Conservation (phyloP, 2,888 invertebrate species). For the Megamerina dolium region DNA sequence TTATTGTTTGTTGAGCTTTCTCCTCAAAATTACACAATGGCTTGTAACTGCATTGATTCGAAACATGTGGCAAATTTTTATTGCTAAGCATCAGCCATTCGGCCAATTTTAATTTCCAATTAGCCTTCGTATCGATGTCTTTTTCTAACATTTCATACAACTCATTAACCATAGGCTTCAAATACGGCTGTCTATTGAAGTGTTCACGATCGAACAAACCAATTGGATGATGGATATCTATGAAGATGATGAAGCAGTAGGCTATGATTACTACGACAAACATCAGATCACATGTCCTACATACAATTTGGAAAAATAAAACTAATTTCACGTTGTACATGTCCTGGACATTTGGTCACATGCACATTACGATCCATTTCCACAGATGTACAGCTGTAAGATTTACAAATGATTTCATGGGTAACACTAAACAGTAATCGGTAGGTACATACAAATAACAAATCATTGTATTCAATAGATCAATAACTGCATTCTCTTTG, state of each 20-base stretch:
- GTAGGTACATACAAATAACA: constrained; percentile 35
- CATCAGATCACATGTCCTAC: too few relatives aligned
- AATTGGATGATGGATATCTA: constrained; percentile 73
- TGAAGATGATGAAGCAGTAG: constrained; percentile 18
- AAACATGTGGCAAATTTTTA: constrained; percentile 26
- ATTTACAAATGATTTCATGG: too few relatives aligned
- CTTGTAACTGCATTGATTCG: constrained; percentile 28
- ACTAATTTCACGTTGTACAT: constrained; percentile 72
- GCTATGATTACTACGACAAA: neutral
- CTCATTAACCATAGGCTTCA: constrained; percentile 26
- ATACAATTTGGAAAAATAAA: constrained; percentile 75
- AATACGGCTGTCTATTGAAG: constrained; percentile 27
- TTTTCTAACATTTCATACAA: constrained; percentile 29
- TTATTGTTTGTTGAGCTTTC: constrained; percentile 29
- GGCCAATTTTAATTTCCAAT: constrained; percentile 32
- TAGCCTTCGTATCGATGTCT: constrained; percentile 22
- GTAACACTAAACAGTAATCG: too few relatives aligned
- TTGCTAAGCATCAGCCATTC: constrained; percentile 31
- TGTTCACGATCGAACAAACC: constrained; percentile 39
- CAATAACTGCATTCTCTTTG: constrained; percentile 62
- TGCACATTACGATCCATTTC: constrained; percentile 72
- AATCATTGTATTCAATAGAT: constrained; percentile 51
- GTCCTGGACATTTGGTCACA: constrained; percentile 63
- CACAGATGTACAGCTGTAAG: constrained; percentile 59
- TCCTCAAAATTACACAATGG: constrained; percentile 23